Conservation (phyloP, 2,113 vertebrate genomes). For the Chaenogobius annularis region DNA sequence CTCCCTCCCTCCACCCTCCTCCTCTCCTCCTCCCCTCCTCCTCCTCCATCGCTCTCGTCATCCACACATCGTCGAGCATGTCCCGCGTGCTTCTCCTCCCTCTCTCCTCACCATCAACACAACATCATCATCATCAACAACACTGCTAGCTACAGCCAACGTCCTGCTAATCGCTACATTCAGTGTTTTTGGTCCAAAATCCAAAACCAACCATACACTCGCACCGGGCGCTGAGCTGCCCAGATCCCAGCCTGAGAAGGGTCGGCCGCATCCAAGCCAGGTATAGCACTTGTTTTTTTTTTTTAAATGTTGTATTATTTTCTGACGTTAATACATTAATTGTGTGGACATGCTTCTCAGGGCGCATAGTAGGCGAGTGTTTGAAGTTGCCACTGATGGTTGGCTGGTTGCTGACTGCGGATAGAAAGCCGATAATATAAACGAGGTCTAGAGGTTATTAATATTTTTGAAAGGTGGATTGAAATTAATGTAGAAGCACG, state of each 20-base stretch:
- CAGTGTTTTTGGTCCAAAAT: conserved; percentile 42
- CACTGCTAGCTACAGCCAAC: not conserved
- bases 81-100: conserved; percentile 56
- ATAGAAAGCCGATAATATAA: conserved; percentile 6
- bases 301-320: not conserved
- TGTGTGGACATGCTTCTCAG: conserved; percentile 22
- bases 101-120: conserved; percentile 69
- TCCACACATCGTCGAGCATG: conserved; percentile 72
- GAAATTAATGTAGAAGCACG: not conserved
- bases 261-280: conserved; percentile 58
- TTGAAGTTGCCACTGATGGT: conserved; percentile 17
- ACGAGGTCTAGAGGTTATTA: conserved; percentile 2
- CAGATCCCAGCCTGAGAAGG: conserved; percentile 37
- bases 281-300: conserved; percentile 68
- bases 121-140: conserved; percentile 35
- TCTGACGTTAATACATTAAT: conserved; percentile 56
- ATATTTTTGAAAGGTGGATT: conserved; percentile 3
- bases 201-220: conserved; percentile 23
- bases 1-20: conserved; percentile 39
- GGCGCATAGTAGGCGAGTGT: not conserved
- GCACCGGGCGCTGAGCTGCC: conserved; percentile 38
- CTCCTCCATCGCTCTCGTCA: conserved; percentile 28
- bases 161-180: conserved; percentile 43
- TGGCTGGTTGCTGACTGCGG: not conserved
- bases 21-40: conserved; percentile 41